A percentile compares a stretch with the other conserved stretches of the same genome.
Evolutionary conservation across 2,113 vertebrate species (phyloP).

Genomic region (Sphyrna mokarran): DNA sequence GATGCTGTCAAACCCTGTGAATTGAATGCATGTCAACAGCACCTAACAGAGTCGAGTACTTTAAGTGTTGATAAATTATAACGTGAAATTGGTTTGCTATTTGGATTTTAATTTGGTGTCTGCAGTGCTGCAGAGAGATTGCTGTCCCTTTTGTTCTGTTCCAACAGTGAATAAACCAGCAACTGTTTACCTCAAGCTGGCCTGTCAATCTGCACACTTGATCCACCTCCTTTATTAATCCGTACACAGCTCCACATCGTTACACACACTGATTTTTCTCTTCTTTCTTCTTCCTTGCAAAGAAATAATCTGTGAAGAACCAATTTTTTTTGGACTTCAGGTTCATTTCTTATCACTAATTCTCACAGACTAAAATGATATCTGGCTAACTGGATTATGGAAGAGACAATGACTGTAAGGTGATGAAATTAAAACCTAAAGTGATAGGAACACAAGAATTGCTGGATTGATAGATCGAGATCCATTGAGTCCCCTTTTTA

Average conservation of each 20-base stretch:
- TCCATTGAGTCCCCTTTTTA: not conserved
- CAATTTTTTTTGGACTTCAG: not conserved
- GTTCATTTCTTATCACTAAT: not conserved
- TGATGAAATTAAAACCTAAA: not conserved
- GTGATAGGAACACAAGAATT: not conserved
- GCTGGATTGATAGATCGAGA: not conserved
- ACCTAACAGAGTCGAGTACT: not conserved
- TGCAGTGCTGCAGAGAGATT: not conserved
- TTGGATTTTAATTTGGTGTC: not conserved
- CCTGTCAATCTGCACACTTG: not conserved
- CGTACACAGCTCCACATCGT: not conserved
- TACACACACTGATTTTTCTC: not conserved
- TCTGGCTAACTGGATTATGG: not conserved
- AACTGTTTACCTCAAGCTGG: not conserved
- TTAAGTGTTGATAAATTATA: not conserved
- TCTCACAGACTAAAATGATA: not conserved
- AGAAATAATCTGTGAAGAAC: not conserved
- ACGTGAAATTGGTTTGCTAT: not conserved
- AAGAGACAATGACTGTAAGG: not conserved
- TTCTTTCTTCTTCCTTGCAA: not conserved
- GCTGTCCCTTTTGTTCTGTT: not conserved
- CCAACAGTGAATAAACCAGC: not conserved
- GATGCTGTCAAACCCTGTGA: not conserved
- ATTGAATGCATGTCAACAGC: not conserved
- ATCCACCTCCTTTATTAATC: not conserved